Percentiles rank a stretch among this genome's conserved stretches.
Conservation (phyloP, 1,140 invertebrate genomes). For the Acyrthosiphon pisum region DNA sequence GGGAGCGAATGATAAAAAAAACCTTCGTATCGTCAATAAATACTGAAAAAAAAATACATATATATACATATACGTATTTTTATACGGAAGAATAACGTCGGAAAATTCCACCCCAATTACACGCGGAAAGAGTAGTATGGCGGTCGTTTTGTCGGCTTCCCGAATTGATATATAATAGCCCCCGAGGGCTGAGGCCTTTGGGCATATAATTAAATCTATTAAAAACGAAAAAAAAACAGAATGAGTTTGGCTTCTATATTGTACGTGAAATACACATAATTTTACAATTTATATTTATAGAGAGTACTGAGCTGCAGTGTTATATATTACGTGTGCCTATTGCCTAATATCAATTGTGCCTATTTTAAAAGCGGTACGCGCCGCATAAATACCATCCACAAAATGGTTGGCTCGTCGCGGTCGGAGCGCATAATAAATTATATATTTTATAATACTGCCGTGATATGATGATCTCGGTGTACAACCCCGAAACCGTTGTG, state of each 20-base stretch:
- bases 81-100: not conserved
- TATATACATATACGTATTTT: not conserved
- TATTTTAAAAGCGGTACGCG: not conserved
- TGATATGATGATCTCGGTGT: not conserved
- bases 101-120: conserved; percentile 44
- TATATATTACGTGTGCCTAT: not conserved
- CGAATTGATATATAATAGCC: conserved; percentile 34
- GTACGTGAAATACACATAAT: not conserved
- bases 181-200: not conserved
- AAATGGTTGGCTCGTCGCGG: not conserved
- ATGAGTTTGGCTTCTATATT: conserved; percentile 37
- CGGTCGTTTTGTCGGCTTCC: conserved; percentile 35
- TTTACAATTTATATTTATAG: not conserved
- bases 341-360: not conserved
- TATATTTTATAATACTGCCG: not conserved
- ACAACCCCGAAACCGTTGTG: not conserved
- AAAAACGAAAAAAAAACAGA: not conserved
- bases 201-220: conserved; percentile 4
- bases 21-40: not conserved
- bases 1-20: not conserved
- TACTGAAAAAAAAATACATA: no score
- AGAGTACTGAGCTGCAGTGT: not conserved
- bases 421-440: not conserved
- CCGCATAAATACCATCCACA: not conserved
- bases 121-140: not conserved